phyloP scores from a whole-genome alignment of 2,888 invertebrate genomes.

The Drosophila longiperda region DNA sequence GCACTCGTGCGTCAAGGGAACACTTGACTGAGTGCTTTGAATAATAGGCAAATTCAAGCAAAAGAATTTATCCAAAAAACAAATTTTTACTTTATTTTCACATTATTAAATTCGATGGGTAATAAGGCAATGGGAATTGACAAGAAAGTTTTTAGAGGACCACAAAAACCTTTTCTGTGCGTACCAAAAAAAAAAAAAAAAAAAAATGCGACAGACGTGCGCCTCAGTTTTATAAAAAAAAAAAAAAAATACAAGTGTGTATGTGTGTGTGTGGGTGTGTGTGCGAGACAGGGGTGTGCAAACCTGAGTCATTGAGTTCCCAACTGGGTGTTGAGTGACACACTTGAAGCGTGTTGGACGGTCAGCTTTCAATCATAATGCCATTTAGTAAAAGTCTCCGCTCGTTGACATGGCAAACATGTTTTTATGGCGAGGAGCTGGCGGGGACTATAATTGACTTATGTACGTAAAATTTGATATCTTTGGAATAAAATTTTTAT shows the following conservation, averaged over 20 bases:
- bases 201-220: conserved; percentile 4
- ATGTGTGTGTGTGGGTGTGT: neutral
- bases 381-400: conserved; percentile 51
- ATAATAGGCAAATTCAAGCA: conserved; percentile 40
- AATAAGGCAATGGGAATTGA: conserved; percentile 49
- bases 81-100: conserved; percentile 21
- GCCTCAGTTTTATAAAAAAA: neutral
- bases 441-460: conserved; percentile 56
- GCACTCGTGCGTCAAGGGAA: conserved; percentile 68
- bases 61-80: conserved; percentile 5
- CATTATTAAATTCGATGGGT: conserved; percentile 41
- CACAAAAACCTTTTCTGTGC: conserved; percentile 21
- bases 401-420: conserved; percentile 43
- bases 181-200: neutral
- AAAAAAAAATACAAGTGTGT: neutral
- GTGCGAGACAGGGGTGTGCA: neutral
- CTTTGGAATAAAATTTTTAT: conserved; percentile 12
- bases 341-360: conserved; percentile 19
- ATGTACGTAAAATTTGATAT: conserved; percentile 28
- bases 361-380: conserved; percentile 70
- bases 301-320: conserved; percentile 32
- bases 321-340: conserved; percentile 29
- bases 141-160: conserved; percentile 19
- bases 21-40: conserved; percentile 41
- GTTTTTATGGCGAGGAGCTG: neutral